Evolutionary conservation across 1,140 invertebrate genomes (phyloP), one percentile per base, ranked within the genome.

Genomic region (Drosophila trapezifrons): DNA sequence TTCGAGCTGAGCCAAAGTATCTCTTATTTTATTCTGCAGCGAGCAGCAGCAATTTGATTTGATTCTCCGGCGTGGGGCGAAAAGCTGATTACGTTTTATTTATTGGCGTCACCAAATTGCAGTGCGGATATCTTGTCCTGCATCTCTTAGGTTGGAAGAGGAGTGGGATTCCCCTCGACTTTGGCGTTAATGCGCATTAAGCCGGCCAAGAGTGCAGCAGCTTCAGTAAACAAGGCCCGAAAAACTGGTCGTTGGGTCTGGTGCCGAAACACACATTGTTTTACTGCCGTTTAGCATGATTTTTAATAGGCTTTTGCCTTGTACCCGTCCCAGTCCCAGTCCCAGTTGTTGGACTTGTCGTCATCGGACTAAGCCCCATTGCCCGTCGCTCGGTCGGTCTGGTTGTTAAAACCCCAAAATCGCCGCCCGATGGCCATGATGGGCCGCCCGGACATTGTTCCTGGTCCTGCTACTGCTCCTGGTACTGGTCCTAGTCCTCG

Each of bases 251-350:
- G 10, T 4, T 13, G 38, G 18, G 46, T 15, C 56, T 74, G 64
- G 35, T 52, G 52, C 55, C 22, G 42, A 35, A 56, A 60, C 59
- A 78, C 73, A 84, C 81, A 85, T 85, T 85, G 81, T 85, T 85
- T 85, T 85, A 85, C 77, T 80, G 77, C 77, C 81, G 69, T 85
- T 85, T 85, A 85, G 81, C 81, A 85, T 80, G 77, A 85, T 85
- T 85, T 85, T 85, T 85, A 85, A 85, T 85, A 85, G 81, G 81
- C 81, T 85, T 85, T 85, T 46, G 80, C 65, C 80, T 64, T 62
- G 69, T 78, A 57, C 59, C 62, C 67, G 67, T 56, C 58, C 47
- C 40, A 57, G 55, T 54, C 12, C 13, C 18, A 37, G 51, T 5
- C 37, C n/a, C n/a, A n/a, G 15, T 43, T 29, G 55, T 57, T 42